Percentiles rank a stretch among this genome's conserved stretches.
These are phyloP conservation scores for Rhegmatorhina hoffmannsi DNA, from an alignment of 2,113 vertebrate genomes.

Conservation along the genomic window DNA sequence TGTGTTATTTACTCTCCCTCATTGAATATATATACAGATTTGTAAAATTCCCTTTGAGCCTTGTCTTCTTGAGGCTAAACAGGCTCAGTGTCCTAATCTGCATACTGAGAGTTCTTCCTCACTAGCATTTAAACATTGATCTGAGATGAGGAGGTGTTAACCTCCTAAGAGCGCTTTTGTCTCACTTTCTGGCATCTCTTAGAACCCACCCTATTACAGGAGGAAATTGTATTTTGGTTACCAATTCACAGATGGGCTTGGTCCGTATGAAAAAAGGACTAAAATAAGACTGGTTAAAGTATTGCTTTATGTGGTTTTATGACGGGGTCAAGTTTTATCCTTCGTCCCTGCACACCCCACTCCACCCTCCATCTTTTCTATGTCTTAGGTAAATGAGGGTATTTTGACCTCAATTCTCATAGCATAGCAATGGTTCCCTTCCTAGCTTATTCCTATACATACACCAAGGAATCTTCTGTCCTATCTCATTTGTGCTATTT, in stretches of 20 bases:
- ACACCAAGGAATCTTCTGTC: neutral
- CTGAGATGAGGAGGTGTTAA: neutral
- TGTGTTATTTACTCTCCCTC: neutral
- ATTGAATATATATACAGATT: neutral
- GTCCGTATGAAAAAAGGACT: neutral
- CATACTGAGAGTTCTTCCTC: neutral
- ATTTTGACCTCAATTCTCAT: neutral
- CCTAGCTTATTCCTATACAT: neutral
- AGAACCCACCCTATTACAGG: no score
- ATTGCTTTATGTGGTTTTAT: neutral
- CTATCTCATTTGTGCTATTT: neutral
- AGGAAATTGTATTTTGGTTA: neutral
- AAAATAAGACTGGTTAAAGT: neutral
- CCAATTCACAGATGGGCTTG: neutral
- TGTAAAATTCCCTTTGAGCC: neutral
- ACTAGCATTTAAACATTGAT: neutral
- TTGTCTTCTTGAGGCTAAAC: neutral
- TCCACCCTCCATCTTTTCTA: accelerated
- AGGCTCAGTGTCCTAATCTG: neutral
- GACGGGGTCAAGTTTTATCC: neutral
- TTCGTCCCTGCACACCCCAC: neutral
- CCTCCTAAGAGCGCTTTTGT: no score
- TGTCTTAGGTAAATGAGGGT: neutral
- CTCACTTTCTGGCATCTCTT: no score
- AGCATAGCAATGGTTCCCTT: neutral